Evolutionary conservation across 2,888 invertebrate species (phyloP).

Genomic region (Chaetoderma sp.): DNA sequence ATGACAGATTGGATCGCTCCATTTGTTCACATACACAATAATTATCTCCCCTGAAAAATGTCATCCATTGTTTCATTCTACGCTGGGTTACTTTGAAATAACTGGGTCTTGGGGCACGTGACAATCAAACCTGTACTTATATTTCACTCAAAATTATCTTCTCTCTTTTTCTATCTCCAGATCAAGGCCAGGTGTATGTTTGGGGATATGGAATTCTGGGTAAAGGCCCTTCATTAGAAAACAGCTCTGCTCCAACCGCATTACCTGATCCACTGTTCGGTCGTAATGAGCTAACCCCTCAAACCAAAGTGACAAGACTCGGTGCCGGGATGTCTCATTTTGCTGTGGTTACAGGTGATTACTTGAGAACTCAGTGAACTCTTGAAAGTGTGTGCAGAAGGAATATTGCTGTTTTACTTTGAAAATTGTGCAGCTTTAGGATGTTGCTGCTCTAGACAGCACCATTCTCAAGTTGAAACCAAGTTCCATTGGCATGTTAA

Average conservation of each 20-base stretch:
- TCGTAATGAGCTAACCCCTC: slow-evolving; percentile 82
- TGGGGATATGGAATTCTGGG: slow-evolving; percentile 97
- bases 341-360: slow-evolving; percentile 81
- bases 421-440: background rate
- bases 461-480: background rate
- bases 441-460: background rate
- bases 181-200: slow-evolving; percentile 84
- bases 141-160: too few species aligned
- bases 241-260: slow-evolving; percentile 77
- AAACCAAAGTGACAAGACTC: slow-evolving; percentile 73
- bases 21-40: too few species aligned
- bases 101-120: too few species aligned
- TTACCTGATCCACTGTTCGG: slow-evolving; percentile 89
- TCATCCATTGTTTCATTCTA: too few species aligned
- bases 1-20: too few species aligned
- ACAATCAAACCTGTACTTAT: too few species aligned
- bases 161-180: slow-evolving; percentile 72
- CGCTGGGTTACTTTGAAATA: too few species aligned
- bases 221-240: slow-evolving; percentile 83
- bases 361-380: background rate
- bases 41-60: too few species aligned
- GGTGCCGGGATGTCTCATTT: slow-evolving; percentile 75
- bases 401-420: too few species aligned
- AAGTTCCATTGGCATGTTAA: too few species aligned
- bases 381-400: background rate